Percentiles rank a stretch among this genome's conserved stretches.
Evolutionary conservation across 2,113 vertebrate genomes (phyloP).

Genomic region (Mormyrus iriodes): DNA sequence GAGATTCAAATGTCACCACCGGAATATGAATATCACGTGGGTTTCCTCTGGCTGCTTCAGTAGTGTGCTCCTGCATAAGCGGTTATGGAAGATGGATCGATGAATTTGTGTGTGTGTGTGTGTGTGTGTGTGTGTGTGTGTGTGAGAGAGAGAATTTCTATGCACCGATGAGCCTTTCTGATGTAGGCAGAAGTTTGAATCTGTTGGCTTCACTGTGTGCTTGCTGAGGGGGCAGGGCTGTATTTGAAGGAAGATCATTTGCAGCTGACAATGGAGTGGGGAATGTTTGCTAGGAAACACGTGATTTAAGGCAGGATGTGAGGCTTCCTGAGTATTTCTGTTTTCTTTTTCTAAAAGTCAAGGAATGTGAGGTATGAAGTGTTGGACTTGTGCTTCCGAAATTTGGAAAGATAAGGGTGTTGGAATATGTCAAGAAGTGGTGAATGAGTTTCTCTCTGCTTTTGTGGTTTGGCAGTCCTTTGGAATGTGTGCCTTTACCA

Average conservation of each 20-base stretch:
- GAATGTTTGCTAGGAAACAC: conserved; percentile 57
- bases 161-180: not conserved
- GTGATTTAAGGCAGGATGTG: conserved; percentile 60
- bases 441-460: not conserved
- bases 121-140: not conserved
- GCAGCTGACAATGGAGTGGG: conserved; percentile 42
- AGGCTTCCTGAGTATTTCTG: conserved; percentile 53
- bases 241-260: conserved; percentile 37
- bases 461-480: not conserved
- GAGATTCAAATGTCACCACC: not conserved
- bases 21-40: not conserved
- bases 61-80: not conserved
- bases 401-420: not conserved
- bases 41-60: not conserved
- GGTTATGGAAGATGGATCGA: not conserved
- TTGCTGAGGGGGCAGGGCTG: not conserved
- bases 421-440: not conserved
- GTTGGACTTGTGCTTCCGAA: not conserved
- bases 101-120: not conserved
- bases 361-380: conserved; percentile 19
- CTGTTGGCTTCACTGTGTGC: not conserved
- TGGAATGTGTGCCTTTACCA: not conserved
- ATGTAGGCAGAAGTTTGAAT: not conserved
- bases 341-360: conserved; percentile 29
- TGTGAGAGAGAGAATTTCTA: not conserved